phyloP scores from a whole-genome alignment of 2,888 invertebrate genomes.

The Aromia moschata region DNA sequence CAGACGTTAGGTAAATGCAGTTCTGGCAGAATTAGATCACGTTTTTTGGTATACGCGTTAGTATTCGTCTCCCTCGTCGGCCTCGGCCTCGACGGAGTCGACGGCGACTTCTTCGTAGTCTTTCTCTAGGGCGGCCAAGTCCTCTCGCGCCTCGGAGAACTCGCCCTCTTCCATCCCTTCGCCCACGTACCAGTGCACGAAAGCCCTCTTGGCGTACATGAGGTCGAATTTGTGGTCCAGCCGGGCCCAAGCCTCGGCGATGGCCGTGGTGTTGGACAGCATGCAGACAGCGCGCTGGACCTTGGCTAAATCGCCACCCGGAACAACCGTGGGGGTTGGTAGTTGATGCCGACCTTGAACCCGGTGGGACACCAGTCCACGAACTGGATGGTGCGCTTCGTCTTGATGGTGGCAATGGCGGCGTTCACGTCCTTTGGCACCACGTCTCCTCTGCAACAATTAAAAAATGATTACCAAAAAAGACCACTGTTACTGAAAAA shows the following conservation, averaged over 20 bases:
- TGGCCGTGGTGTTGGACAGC: conserved; percentile 96
- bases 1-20: conserved; percentile 21
- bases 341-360: conserved; percentile 75
- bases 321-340: conserved; percentile 91
- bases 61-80: conserved; percentile 76
- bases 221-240: conserved; percentile 95
- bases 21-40: conserved; percentile 25
- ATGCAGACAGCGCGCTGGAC: conserved; percentile 96
- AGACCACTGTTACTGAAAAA: too few relatives aligned
- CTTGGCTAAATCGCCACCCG: conserved; percentile 89
- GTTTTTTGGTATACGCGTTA: conserved; percentile 55
- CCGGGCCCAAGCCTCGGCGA: conserved; percentile 95
- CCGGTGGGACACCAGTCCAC: conserved; percentile 65
- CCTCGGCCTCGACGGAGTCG: conserved; percentile 76
- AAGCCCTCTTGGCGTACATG: conserved; percentile 96
- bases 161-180: conserved; percentile 90
- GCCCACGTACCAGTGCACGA: conserved; percentile 93
- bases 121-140: conserved; percentile 81
- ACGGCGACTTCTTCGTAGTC: conserved; percentile 82
- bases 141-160: conserved; percentile 87
- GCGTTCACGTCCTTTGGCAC: conserved; percentile 85
- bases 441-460: conserved; percentile 46
- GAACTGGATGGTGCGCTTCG: conserved; percentile 87
- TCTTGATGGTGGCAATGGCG: conserved; percentile 92
- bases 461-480: conserved; percentile 1